These are phyloP conservation scores for Lamprotornis superbus DNA, from an alignment of 2,113 vertebrate genomes.

Conservation along the genomic window DNA sequence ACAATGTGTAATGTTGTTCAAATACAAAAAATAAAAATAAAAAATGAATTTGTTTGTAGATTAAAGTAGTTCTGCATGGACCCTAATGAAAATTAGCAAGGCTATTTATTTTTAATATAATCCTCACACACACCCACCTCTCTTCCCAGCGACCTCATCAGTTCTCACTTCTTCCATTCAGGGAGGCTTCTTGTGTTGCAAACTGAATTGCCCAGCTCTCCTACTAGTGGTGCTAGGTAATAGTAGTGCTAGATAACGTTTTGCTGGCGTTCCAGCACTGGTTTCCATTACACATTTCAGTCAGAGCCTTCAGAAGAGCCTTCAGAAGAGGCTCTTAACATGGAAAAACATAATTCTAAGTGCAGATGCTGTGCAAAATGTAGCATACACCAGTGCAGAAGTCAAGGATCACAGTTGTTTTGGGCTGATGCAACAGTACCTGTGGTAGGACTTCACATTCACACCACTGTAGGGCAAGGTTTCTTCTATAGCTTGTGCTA, in stretches of 20 bases:
- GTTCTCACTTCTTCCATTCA: not conserved
- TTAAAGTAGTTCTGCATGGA: not conserved
- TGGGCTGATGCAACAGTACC: not conserved
- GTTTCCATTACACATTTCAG: not conserved
- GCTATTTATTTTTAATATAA: slow-evolving; percentile 14
- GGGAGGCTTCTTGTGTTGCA: not conserved
- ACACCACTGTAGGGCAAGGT: not conserved
- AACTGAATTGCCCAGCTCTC: not conserved
- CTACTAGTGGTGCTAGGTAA: not conserved
- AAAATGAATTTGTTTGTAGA: slow-evolving; percentile 17
- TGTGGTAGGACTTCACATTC: not conserved
- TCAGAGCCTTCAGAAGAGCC: not conserved
- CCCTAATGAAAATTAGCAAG: slow-evolving; percentile 28
- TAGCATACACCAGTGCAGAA: not conserved
- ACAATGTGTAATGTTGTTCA: not conserved
- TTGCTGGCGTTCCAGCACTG: not conserved
- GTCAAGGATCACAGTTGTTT: not conserved
- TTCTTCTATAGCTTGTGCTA: not conserved
- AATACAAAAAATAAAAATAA: slow-evolving; percentile 18
- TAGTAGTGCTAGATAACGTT: not conserved
- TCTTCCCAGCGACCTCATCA: not conserved
- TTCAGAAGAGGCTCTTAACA: not conserved
- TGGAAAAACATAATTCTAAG: not conserved
- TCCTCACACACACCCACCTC: not conserved
- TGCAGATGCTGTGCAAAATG: not conserved